Percentiles rank a stretch among this genome's conserved stretches.
Evolutionary conservation across 2,797 vertebrate species (phyloP).

Genomic region (Zalophus californianus): DNA sequence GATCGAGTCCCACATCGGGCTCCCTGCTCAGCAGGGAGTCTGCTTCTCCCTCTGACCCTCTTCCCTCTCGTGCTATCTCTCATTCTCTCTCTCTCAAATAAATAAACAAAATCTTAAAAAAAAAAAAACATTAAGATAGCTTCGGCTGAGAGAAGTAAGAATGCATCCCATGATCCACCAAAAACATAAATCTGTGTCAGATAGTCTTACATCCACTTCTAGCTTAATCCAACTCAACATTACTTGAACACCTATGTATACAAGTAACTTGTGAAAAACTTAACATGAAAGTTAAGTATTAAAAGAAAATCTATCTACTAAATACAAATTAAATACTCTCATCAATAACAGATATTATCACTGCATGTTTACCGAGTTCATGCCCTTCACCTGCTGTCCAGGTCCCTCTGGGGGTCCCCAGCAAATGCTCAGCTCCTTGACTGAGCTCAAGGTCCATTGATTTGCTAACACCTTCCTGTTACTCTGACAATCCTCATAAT

Average conservation of each 20-base stretch:
- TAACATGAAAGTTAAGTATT: constrained; percentile 11
- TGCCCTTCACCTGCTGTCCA: neutral
- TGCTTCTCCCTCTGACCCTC: too few species aligned
- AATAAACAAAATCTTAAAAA: too few species aligned
- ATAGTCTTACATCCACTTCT: neutral
- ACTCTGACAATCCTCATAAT: neutral
- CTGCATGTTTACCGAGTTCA: neutral
- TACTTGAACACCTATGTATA: neutral
- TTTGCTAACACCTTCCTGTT: neutral
- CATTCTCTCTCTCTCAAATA: too few species aligned
- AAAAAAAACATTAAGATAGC: neutral
- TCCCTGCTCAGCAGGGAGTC: too few species aligned
- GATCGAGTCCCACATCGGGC: too few species aligned
- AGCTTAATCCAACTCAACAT: neutral
- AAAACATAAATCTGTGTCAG: neutral
- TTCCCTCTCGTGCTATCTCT: too few species aligned
- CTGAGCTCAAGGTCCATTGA: neutral
- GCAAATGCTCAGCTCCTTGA: constrained; percentile 12
- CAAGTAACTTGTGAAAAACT: neutral
- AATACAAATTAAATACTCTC: constrained; percentile 10
- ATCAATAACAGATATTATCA: neutral
- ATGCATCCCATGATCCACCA: neutral
- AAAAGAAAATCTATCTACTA: constrained; percentile 9
- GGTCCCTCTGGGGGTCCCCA: neutral
- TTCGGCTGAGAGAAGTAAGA: neutral